Evolutionary conservation across 1,140 invertebrate species (phyloP).

Genomic region (Trichomalopsis sarcophagae): DNA sequence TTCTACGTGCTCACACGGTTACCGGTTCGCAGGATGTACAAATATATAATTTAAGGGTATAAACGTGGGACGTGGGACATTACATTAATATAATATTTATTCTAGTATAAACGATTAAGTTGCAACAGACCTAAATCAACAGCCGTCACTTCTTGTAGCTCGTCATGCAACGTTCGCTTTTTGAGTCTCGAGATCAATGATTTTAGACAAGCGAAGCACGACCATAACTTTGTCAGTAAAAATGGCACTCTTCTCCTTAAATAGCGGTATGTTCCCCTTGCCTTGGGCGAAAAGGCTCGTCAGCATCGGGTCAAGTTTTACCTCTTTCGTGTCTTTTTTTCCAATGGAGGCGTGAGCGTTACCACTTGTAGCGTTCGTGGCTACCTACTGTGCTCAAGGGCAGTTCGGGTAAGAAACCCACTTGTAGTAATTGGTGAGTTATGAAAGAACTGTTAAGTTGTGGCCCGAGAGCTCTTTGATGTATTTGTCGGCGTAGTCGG

Average conservation of each 20-base stretch:
- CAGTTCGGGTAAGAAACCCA: slow-evolving; percentile 63
- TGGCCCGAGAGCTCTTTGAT: slow-evolving; percentile 67
- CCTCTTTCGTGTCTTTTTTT: slow-evolving; percentile 71
- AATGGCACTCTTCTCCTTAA: slow-evolving; percentile 67
- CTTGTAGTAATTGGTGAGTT: slow-evolving; percentile 63
- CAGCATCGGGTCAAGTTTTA: slow-evolving; percentile 69
- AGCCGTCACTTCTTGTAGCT: slow-evolving; percentile 80
- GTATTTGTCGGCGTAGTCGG: slow-evolving; percentile 65
- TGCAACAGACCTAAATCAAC: slow-evolving; percentile 67
- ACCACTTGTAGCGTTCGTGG: slow-evolving; percentile 70
- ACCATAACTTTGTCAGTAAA: slow-evolving; percentile 65
- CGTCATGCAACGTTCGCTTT: slow-evolving; percentile 69
- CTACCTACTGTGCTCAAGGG: slow-evolving; percentile 63
- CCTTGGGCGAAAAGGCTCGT: slow-evolving; percentile 72
- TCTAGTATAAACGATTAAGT: background rate
- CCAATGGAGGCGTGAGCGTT: slow-evolving; percentile 68
- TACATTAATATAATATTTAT: background rate
- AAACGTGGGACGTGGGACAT: too few species aligned
- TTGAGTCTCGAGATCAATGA: slow-evolving; percentile 79
- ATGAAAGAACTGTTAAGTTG: slow-evolving; percentile 71
- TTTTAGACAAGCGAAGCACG: slow-evolving; percentile 77
- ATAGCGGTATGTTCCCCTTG: slow-evolving; percentile 77
- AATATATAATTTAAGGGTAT: too few species aligned
- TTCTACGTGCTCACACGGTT: too few species aligned
- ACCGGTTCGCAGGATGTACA: too few species aligned